Conservation (phyloP, 2,797 vertebrate species). For the Pelochelys cantorii region DNA sequence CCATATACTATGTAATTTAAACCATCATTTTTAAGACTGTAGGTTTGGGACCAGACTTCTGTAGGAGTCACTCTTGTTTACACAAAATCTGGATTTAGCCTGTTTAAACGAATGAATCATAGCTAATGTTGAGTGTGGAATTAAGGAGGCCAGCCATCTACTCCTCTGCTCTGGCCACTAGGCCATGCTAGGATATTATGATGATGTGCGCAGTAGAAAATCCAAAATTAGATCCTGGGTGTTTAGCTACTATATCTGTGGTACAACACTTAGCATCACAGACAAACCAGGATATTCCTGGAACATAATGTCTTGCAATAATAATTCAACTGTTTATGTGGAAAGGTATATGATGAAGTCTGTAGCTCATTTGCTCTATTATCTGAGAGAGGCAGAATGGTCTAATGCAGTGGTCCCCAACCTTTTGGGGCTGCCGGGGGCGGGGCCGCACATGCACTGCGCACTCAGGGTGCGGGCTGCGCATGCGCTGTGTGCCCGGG, state of each 20-base stretch:
- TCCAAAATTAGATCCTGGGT: not conserved
- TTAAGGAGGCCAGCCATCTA: not conserved
- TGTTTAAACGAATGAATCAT: not conserved
- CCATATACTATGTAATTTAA: not conserved
- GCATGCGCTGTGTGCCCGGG: too few relatives aligned
- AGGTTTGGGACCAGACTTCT: not conserved
- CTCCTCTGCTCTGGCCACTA: accelerated
- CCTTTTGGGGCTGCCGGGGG: too few relatives aligned
- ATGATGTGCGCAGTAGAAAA: not conserved
- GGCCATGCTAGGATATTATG: not conserved
- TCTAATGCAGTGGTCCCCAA: constrained; percentile 5
- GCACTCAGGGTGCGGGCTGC: too few relatives aligned
- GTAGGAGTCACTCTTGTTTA: not conserved
- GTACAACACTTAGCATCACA: not conserved
- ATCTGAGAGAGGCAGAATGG: not conserved
- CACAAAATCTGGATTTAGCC: not conserved
- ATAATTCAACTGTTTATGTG: not conserved
- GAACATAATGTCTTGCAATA: not conserved
- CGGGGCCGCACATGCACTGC: too few relatives aligned
- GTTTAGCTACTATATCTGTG: not conserved
- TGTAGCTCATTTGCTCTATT: not conserved
- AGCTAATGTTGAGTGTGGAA: not conserved
- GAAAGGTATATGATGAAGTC: not conserved
- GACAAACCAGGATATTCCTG: not conserved
- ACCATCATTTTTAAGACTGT: accelerated